Percentiles rank a stretch among this genome's conserved stretches.
These are phyloP conservation scores for Anticlea derivata DNA, from an alignment of 2,888 invertebrate genomes.

Conservation along the genomic window DNA sequence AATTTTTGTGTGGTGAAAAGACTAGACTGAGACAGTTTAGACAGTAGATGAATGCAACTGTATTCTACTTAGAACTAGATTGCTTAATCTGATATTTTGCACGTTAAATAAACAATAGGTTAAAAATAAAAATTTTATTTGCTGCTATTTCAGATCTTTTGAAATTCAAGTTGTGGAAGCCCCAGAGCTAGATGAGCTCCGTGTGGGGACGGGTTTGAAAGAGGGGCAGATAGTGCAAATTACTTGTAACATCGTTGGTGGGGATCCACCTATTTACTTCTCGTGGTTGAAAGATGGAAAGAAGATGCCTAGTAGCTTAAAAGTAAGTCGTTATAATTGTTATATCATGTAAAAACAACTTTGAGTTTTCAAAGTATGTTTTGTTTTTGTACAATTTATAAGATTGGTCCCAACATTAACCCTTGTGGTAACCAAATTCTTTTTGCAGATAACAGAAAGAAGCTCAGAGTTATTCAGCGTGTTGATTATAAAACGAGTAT, in stretches of 20 bases:
- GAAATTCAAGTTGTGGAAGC: slow-evolving; percentile 90
- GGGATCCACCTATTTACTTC: slow-evolving; percentile 88
- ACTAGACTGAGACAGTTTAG: too few species aligned
- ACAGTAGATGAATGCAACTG: too few species aligned
- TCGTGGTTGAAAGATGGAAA: slow-evolving; percentile 88
- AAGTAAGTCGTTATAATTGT: slow-evolving; percentile 66
- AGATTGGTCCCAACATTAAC: slow-evolving; percentile 11
- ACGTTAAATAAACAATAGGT: too few species aligned
- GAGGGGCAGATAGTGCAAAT: slow-evolving; percentile 93
- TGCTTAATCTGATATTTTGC: too few species aligned
- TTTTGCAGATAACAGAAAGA: slow-evolving; percentile 85
- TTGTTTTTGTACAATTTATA: background rate
- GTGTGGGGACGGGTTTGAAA: slow-evolving; percentile 90
- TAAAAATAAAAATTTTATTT: too few species aligned
- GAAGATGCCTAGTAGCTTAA: slow-evolving; percentile 85
- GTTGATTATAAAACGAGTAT: slow-evolving; percentile 87
- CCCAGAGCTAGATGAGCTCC: slow-evolving; percentile 92
- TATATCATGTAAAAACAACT: too few species aligned
- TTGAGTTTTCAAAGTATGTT: too few species aligned
- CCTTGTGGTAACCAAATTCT: slow-evolving; percentile 30
- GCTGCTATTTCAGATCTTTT: slow-evolving; percentile 71
- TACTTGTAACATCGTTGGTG: slow-evolving; percentile 90
- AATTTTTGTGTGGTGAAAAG: too few species aligned
- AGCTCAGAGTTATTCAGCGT: slow-evolving; percentile 88
- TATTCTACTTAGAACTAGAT: too few species aligned